These are phyloP conservation scores for Crotalus viridis DNA, from an alignment of 2,113 vertebrate species.

Conservation along the genomic window DNA sequence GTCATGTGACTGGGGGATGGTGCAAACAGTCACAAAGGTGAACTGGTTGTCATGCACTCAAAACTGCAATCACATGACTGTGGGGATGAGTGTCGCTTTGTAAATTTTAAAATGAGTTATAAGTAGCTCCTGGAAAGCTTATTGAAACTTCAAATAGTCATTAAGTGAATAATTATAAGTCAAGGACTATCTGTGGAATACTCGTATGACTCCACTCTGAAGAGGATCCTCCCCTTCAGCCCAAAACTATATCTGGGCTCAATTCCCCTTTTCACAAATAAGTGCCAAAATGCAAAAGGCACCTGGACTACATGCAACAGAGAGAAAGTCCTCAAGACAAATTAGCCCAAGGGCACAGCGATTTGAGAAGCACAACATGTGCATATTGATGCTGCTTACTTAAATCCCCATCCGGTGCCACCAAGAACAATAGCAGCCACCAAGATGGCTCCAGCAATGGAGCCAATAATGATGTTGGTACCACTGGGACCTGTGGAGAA, in stretches of 20 bases:
- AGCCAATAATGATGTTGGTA: conserved; percentile 98
- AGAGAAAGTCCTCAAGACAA: conserved; percentile 2
- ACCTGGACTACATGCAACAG: neutral
- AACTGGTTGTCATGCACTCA: neutral
- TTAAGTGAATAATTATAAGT: neutral
- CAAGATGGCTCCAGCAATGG: conserved; percentile 95
- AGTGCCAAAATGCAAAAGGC: neutral
- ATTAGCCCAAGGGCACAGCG: neutral
- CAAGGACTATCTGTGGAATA: neutral
- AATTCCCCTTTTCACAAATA: neutral
- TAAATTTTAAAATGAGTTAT: neutral
- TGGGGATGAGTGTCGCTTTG: neutral
- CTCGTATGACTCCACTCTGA: conserved; percentile 12
- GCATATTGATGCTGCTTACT: conserved; percentile 84
- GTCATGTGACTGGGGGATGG: neutral
- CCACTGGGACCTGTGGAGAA: conserved; percentile 91
- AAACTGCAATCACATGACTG: neutral
- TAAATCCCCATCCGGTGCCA: conserved; percentile 98
- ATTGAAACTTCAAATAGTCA: neutral
- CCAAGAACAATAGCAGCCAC: conserved; percentile 98
- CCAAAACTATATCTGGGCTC: neutral
- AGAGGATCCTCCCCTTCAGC: neutral
- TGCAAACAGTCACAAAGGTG: neutral
- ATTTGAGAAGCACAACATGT: conserved; percentile 53
- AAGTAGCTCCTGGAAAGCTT: neutral